Evolutionary conservation across 2,797 vertebrate species (phyloP).

Genomic region (Bradypodion pumilum): DNA sequence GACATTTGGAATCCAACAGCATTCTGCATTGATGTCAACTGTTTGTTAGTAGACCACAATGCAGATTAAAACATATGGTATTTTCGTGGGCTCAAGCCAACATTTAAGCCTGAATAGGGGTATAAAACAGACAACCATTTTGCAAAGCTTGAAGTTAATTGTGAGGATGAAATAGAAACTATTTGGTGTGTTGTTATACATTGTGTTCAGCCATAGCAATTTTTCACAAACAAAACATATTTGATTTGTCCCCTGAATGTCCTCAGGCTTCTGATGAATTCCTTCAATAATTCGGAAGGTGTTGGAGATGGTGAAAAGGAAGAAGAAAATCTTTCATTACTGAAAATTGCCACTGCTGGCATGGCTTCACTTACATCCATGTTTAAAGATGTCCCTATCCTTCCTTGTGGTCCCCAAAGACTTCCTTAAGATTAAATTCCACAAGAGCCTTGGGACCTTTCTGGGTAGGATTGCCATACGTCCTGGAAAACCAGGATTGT

Average conservation of each 20-base stretch:
- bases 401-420: too few relatives aligned
- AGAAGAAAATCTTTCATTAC: neutral
- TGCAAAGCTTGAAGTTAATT: neutral
- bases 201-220: neutral
- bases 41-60: neutral
- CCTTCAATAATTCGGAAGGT: too few relatives aligned
- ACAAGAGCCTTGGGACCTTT: too few relatives aligned
- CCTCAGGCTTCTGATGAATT: too few relatives aligned
- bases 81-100: slow-evolving; percentile 8
- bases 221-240: neutral
- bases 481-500: too few relatives aligned
- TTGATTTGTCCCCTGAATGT: too few relatives aligned
- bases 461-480: too few relatives aligned
- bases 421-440: too few relatives aligned
- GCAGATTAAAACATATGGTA: neutral
- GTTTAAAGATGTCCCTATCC: neutral
- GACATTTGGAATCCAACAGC: neutral
- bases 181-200: neutral
- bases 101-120: neutral
- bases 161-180: neutral
- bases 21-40: neutral
- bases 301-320: too few relatives aligned
- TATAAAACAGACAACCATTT: slow-evolving; percentile 8
- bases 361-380: too few relatives aligned
- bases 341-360: neutral